Evolutionary conservation across 2,888 invertebrate species (phyloP), one percentile per base, ranked within the genome.

Genomic region (Lasius platythorax): DNA sequence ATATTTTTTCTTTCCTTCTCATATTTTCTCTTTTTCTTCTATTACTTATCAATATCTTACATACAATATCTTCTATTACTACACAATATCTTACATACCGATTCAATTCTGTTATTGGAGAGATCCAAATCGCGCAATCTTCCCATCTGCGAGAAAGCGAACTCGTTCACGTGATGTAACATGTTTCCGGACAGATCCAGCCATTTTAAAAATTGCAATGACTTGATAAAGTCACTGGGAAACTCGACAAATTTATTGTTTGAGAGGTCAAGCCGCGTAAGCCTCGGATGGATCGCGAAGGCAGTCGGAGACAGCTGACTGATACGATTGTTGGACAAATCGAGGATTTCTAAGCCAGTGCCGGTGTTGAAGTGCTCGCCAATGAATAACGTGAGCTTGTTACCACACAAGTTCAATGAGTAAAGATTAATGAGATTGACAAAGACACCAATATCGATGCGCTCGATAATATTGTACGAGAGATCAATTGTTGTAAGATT

Each of bases 301-400:
- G 98, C 97, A 0, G 98, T 98, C 1, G 98, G 98, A 91, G 98
- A 98, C 61, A 98, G 95, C 93, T 98, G 98, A 92, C 97, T 97
- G 61, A 98, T 95, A 92, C 97, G 97, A 95, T 98, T 98, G 89
- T 97, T 95, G 0, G 97, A 97, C 70, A 98, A 96, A 94, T 98
- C 98, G 84, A 99, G 95, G 84, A 97, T 96, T 95, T 98, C 97
- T 66, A 98, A 95, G 85, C 97, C 97, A 0, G 97, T 98, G 63
- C 98, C 98, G 0, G 98, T 98, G 89, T 98, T 97, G 93, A 98
- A 98, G 93, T 97, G 97, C 95, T 98, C 98, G 2, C 98, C 98
- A 95, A 97, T 97, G 94, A 98, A 98, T 0, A 97, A 97, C 56
- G 96, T 97, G 88, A 98, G 94, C 92, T 97, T 97, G 94, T 99